Conservation (phyloP, 2,113 vertebrate species). For the Chauna torquata region DNA sequence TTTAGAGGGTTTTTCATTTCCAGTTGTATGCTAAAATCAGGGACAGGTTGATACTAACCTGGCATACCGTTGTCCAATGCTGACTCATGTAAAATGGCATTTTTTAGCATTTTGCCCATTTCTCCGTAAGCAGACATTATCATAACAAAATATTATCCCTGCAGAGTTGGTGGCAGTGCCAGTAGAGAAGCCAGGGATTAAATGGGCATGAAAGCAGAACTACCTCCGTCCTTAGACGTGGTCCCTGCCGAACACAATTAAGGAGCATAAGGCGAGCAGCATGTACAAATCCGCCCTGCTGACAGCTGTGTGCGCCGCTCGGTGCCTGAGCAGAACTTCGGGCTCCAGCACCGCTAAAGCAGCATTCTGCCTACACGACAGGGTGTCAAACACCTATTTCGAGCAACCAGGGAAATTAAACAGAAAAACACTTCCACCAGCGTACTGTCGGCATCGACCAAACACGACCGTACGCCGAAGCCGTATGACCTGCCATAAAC, state of each 20-base stretch:
- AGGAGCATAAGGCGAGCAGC: neutral
- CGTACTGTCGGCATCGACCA: too few species aligned
- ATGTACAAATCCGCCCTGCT: neutral
- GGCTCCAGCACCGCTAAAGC: neutral
- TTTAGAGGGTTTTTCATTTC: neutral
- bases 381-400: neutral
- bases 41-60: neutral
- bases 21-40: neutral
- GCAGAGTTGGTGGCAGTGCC: neutral
- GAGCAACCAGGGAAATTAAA: too few species aligned
- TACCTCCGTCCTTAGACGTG: neutral
- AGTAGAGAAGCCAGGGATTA: neutral
- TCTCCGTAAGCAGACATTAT: neutral
- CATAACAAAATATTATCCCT: too few species aligned
- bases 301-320: too few species aligned
- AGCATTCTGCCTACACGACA: neutral
- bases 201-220: neutral
- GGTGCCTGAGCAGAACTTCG: neutral
- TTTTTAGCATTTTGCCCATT: neutral
- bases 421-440: too few species aligned
- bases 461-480: too few species aligned
- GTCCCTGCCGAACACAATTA: neutral
- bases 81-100: neutral
- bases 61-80: neutral
- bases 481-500: too few species aligned